These are phyloP conservation scores for Tetragonula carbonaria DNA, from an alignment of 2,888 invertebrate species.

Conservation along the genomic window DNA sequence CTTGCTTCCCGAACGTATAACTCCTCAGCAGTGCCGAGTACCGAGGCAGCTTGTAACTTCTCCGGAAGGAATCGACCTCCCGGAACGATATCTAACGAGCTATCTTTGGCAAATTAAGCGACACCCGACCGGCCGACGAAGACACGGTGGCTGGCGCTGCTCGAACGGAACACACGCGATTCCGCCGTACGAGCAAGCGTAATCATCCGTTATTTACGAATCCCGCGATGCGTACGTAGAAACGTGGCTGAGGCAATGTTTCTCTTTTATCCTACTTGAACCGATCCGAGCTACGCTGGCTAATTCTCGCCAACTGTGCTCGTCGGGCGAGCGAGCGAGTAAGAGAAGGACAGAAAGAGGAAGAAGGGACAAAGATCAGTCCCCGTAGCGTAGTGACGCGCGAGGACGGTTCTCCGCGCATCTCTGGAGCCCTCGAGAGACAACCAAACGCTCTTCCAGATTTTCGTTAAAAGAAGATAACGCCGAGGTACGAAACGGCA, in stretches of 20 bases:
- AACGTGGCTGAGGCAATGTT: not conserved
- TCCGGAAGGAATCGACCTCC: constrained; percentile 47
- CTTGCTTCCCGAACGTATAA: constrained; percentile 37
- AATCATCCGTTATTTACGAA: constrained; percentile 53
- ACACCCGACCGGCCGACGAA: constrained; percentile 32
- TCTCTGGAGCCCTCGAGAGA: constrained; percentile 44
- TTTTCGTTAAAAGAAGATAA: constrained; percentile 72
- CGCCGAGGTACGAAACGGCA: constrained; percentile 52
- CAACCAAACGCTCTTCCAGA: constrained; percentile 69
- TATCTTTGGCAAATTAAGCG: constrained; percentile 59
- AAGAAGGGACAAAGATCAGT: constrained; percentile 14
- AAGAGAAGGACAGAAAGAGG: not conserved
- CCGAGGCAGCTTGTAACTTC: constrained; percentile 28
- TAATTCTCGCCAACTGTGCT: not conserved
- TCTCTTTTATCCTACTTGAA: not conserved
- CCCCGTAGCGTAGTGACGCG: constrained; percentile 9
- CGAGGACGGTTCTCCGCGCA: constrained; percentile 5
- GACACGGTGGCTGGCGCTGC: constrained; percentile 9
- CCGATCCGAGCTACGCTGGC: not conserved
- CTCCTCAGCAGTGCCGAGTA: constrained; percentile 19
- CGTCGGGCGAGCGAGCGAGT: too few relatives aligned
- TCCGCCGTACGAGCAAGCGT: constrained; percentile 1
- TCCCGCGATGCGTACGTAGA: constrained; percentile 21
- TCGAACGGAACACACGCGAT: constrained; percentile 27
- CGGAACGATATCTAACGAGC: constrained; percentile 56